phyloP scores from a whole-genome alignment of 2,888 invertebrate genomes.

The Xanthorhoe designata region DNA sequence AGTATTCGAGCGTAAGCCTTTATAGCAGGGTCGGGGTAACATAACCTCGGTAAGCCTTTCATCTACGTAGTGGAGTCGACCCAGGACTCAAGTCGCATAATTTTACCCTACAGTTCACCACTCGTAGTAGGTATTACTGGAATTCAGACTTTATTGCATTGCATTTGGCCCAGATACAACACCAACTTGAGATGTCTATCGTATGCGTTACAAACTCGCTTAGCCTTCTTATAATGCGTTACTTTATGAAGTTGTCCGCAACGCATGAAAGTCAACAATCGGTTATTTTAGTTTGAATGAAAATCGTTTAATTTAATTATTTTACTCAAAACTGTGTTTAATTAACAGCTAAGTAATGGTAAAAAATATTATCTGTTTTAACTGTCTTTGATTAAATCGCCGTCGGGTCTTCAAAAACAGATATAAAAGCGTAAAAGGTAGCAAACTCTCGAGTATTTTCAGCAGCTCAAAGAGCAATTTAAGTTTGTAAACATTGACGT shows the following conservation, averaged over 20 bases:
- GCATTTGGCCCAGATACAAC: constrained; percentile 19
- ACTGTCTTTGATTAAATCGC: not conserved
- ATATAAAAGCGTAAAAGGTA: constrained; percentile 1
- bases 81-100: constrained; percentile 58
- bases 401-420: not conserved
- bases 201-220: constrained; percentile 39
- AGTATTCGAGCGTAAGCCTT: constrained; percentile 54
- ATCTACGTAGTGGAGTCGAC: constrained; percentile 53
- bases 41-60: constrained; percentile 64
- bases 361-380: not conserved
- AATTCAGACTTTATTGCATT: constrained; percentile 37
- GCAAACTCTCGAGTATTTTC: constrained; percentile 12
- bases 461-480: constrained; percentile 19
- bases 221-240: constrained; percentile 40
- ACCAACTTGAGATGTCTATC: constrained; percentile 22
- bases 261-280: constrained; percentile 20
- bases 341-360: constrained; percentile 2
- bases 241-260: constrained; percentile 43
- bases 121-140: constrained; percentile 27
- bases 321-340: constrained; percentile 11
- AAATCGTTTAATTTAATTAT: constrained; percentile 26
- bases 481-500: constrained; percentile 22
- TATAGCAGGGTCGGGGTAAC: constrained; percentile 53
- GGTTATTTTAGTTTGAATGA: constrained; percentile 18
- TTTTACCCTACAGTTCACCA: constrained; percentile 51